These are phyloP conservation scores for Meloidogyne hapla DNA, from an alignment of 1,140 invertebrate genomes.

Conservation along the genomic window DNA sequence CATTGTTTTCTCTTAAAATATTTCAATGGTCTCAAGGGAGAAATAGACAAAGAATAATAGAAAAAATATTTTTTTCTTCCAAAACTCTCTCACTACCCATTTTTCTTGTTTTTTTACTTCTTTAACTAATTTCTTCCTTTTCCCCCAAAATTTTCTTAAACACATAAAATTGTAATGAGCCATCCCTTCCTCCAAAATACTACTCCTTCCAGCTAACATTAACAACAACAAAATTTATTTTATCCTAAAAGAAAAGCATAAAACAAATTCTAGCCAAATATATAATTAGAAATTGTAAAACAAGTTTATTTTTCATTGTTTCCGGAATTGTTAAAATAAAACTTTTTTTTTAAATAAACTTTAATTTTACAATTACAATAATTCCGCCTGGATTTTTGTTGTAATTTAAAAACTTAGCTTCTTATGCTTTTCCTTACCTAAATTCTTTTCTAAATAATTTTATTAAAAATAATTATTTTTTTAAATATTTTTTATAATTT, in stretches of 20 bases:
- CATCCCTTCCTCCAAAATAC: background rate
- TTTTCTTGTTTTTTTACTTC: background rate
- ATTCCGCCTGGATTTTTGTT: too few relatives aligned
- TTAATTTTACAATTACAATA: too few relatives aligned
- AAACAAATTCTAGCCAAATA: background rate
- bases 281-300: background rate
- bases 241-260: background rate
- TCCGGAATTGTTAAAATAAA: too few relatives aligned
- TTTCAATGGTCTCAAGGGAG: background rate
- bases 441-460: too few relatives aligned
- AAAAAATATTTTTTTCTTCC: background rate
- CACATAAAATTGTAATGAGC: background rate
- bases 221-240: background rate
- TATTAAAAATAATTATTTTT: too few relatives aligned
- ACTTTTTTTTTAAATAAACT: too few relatives aligned
- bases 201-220: background rate
- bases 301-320: too few relatives aligned
- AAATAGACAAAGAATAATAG: background rate
- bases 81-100: too few relatives aligned
- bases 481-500: too few relatives aligned
- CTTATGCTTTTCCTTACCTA: too few relatives aligned
- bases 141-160: background rate
- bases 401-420: too few relatives aligned
- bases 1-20: background rate
- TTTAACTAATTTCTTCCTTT: conserved; percentile 1